Percentiles rank a stretch among this genome's conserved stretches.
These are phyloP conservation scores for Salvelinus alpinus DNA, from an alignment of 2,113 vertebrate genomes.

Conservation along the genomic window DNA sequence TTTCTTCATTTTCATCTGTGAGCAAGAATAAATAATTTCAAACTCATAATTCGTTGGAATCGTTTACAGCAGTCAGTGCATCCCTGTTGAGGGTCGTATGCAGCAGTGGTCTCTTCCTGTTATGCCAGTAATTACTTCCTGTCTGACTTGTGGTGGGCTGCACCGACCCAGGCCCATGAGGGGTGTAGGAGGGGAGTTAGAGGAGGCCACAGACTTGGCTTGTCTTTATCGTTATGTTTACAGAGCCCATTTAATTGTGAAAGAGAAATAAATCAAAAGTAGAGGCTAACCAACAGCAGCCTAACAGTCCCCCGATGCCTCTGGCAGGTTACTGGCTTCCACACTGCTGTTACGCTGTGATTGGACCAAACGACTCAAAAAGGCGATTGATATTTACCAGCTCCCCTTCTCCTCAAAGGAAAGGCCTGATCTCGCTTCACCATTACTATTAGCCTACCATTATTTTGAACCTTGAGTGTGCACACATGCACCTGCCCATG, in stretches of 20 bases:
- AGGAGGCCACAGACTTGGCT: constrained; percentile 33
- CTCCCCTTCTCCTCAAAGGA: not conserved
- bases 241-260: not conserved
- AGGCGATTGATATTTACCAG: not conserved
- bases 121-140: constrained; percentile 40
- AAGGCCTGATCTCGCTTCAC: not conserved
- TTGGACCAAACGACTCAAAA: not conserved
- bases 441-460: not conserved
- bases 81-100: constrained; percentile 18
- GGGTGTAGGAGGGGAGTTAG: not conserved
- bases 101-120: constrained; percentile 13
- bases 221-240: constrained; percentile 40
- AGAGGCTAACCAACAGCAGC: constrained; percentile 10
- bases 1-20: too few relatives aligned
- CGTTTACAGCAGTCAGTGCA: constrained; percentile 33
- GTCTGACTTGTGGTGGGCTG: constrained; percentile 18
- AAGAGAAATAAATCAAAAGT: constrained; percentile 36
- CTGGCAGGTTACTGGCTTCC: constrained; percentile 1
- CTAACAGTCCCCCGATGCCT: constrained; percentile 34
- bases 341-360: constrained; percentile 11
- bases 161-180: not conserved
- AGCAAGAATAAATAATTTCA: too few relatives aligned
- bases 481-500: constrained; percentile 7
- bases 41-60: not conserved
- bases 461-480: not conserved